Conservation (phyloP, 2,113 vertebrate genomes). For the Campylomormyrus tamandua region DNA sequence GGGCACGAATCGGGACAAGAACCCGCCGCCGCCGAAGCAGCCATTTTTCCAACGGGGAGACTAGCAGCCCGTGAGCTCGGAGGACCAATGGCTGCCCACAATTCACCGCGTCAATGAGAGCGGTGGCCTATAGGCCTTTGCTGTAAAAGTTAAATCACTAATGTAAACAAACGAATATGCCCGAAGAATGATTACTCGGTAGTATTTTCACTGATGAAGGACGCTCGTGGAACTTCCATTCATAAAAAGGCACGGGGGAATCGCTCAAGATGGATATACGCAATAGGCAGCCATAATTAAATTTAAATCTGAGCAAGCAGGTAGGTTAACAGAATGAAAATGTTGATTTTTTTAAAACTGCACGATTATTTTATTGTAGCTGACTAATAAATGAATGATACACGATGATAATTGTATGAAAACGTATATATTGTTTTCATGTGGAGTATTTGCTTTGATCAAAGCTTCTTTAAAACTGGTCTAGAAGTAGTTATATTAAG, state of each 20-base stretch:
- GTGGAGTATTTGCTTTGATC: not conserved
- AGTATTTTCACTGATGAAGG: not conserved
- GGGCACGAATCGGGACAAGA: constrained; percentile 74
- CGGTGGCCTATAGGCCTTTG: constrained; percentile 41
- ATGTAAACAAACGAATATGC: constrained; percentile 45
- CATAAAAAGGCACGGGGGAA: not conserved
- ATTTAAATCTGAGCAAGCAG: not conserved
- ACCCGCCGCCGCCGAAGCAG: constrained; percentile 69
- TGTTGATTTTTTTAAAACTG: not conserved
- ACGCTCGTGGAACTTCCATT: not conserved
- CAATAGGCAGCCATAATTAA: not conserved
- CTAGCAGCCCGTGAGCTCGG: constrained; percentile 37
- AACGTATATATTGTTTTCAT: not conserved
- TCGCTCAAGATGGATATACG: not conserved
- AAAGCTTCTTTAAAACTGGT: not conserved
- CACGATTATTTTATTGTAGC: not conserved
- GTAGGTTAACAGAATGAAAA: not conserved
- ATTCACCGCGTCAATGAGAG: constrained; percentile 39
- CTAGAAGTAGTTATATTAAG: not conserved
- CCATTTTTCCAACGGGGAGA: constrained; percentile 62
- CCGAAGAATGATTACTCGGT: constrained; percentile 10
- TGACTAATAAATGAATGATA: not conserved
- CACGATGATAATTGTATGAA: not conserved
- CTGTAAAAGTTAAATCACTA: constrained; percentile 32
- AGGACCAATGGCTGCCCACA: constrained; percentile 58